These are phyloP conservation scores for Australoheros scitulus DNA, from an alignment of 2,113 vertebrate species.

Conservation along the genomic window DNA sequence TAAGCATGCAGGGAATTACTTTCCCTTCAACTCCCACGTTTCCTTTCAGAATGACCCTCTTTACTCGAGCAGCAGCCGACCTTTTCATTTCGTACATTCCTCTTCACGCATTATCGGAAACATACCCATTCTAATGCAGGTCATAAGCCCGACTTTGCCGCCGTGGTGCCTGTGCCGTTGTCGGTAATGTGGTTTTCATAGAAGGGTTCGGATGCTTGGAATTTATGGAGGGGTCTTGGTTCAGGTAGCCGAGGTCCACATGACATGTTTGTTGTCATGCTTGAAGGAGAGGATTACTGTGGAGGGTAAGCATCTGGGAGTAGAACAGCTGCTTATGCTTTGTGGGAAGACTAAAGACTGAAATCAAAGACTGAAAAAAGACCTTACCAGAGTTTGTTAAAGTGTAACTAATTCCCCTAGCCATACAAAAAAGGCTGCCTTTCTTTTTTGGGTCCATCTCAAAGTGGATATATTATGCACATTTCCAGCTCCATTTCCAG, in stretches of 20 bases:
- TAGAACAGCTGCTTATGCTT: constrained; percentile 1
- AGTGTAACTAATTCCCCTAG: not conserved
- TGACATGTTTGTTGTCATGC: constrained; percentile 55
- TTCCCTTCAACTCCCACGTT: constrained; percentile 61
- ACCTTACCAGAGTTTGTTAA: not conserved
- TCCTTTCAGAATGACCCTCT: constrained; percentile 54
- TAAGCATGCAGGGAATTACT: constrained; percentile 71
- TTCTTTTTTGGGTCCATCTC: not conserved
- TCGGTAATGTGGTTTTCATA: constrained; percentile 31
- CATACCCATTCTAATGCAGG: constrained; percentile 56
- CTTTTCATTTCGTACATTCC: constrained; percentile 72
- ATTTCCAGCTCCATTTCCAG: not conserved
- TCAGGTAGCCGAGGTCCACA: constrained; percentile 28
- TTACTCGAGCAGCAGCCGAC: constrained; percentile 14
- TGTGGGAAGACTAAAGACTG: constrained; percentile 12
- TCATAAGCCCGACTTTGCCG: constrained; percentile 49
- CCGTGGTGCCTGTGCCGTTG: constrained; percentile 14
- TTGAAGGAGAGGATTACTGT: constrained; percentile 37
- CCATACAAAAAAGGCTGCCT: not conserved
- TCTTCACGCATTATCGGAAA: constrained; percentile 72
- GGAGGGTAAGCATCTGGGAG: constrained; percentile 2
- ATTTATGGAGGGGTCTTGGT: constrained; percentile 47
- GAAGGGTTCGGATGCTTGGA: constrained; percentile 46
- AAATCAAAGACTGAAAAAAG: not conserved
- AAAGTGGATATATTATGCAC: not conserved